phyloP scores from a whole-genome alignment of 2,113 vertebrate species.

The Chaetorhynchus papuensis region DNA sequence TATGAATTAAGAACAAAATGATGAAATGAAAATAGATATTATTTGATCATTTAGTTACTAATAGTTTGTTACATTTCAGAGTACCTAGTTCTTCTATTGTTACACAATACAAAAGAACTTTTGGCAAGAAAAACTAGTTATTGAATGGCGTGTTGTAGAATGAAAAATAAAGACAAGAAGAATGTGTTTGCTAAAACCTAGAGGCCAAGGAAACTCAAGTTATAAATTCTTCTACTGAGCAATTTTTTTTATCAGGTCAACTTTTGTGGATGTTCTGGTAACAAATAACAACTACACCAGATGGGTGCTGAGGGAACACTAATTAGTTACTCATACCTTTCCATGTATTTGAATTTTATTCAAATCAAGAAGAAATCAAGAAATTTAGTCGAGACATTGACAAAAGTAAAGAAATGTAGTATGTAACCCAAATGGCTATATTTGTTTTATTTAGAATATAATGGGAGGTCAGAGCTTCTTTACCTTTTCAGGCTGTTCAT shows the following conservation, averaged over 20 bases:
- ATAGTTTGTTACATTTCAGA: neutral
- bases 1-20: neutral
- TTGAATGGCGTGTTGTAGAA: neutral
- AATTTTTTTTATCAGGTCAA: neutral
- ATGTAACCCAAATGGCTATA: neutral
- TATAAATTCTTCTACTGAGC: neutral
- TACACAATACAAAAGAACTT: neutral
- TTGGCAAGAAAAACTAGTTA: neutral
- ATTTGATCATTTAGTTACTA: neutral
- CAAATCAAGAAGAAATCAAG: neutral
- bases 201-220: neutral
- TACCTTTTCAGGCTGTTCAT: neutral
- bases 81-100: neutral
- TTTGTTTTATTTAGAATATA: neutral
- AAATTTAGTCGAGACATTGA: neutral
- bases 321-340: neutral
- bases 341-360: neutral
- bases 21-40: neutral
- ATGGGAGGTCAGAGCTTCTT: neutral
- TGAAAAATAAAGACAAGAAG: neutral
- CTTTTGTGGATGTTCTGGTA: neutral
- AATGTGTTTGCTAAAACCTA: neutral
- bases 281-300: neutral
- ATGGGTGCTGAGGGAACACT: neutral
- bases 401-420: neutral